Base-by-base conservation (phyloP, 2,888 invertebrate species). In the Acholoe squamosa region DNA sequence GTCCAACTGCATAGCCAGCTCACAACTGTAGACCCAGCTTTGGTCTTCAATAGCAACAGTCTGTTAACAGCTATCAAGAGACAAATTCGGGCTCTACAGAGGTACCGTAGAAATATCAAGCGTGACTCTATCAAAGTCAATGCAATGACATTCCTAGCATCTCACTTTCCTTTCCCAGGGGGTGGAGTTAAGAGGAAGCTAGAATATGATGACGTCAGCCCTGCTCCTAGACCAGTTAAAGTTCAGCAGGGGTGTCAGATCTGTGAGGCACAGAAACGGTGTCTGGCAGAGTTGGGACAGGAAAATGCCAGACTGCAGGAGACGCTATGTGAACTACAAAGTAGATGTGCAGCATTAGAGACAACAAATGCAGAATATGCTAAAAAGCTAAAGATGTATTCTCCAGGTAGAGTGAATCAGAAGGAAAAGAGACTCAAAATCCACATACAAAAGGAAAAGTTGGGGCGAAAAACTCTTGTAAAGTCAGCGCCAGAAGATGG, bases 61-160 rank as follows among this genome's bases (percentile, higher is more conserved):
- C n/a, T n/a, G n/a, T n/a, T n/a, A n/a, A n/a, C n/a, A n/a, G n/a
- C 1, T 52, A 51, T 90, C 19, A 91, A 84, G 5, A 12, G 54
- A 54, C 10, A 54, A 54, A 54, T 10, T 54, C 10, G 54, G 19
- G 19, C 54, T 54, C 54, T 54, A 54, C 10, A 10, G 19, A 54
- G 12, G 19, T 54, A 54, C 54, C 54, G 19, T 10, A 54, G 19
- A 19, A 54, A 19, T 54, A 54, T 54, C 54, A 54, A 54, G 54
- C 54, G 54, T 54, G 54, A 54, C 54, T 14, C 54, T 54, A 19
- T 14, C 19, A 10, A 14, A 54, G n/a, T n/a, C n/a, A n/a, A n/a
- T n/a, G 54, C 54, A 54, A 19, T 54, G 54, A 10, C 54, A 10
- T 54, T 54, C 54, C 54, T 54, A 19, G 54, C 54, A 14, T 54